phyloP scores from a whole-genome alignment of 2,888 invertebrate species.

The Acrobeloides nanus region DNA sequence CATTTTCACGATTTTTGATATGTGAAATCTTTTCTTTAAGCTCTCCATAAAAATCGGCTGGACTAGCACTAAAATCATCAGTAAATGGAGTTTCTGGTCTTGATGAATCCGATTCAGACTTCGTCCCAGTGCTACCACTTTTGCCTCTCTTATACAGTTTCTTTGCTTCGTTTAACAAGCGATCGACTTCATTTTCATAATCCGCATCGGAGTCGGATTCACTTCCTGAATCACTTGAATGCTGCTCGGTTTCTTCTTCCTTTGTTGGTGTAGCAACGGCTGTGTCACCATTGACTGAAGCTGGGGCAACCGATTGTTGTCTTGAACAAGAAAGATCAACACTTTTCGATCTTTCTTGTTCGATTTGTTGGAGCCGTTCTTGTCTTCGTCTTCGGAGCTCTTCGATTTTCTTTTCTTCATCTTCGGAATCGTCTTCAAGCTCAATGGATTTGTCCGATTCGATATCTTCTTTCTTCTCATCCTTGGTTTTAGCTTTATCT shows the following conservation, averaged over 20 bases:
- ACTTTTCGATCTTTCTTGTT: conserved; percentile 5
- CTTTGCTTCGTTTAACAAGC: conserved; percentile 11
- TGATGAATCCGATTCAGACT: conserved; percentile 6
- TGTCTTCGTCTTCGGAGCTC: conserved; percentile 30
- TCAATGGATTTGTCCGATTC: conserved; percentile 19
- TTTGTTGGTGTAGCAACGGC: neutral
- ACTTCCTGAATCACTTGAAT: neutral
- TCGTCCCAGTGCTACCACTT: neutral
- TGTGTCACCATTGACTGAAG: neutral
- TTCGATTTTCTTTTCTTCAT: conserved; percentile 40
- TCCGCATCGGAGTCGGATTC: conserved; percentile 7
- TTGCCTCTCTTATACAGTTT: conserved; percentile 8
- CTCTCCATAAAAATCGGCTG: conserved; percentile 39
- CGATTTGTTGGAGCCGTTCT: conserved; percentile 19
- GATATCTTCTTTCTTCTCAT: conserved; percentile 9
- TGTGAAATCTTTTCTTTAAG: conserved; percentile 43
- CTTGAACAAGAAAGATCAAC: neutral
- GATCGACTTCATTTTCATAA: conserved; percentile 4
- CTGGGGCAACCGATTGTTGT: conserved; percentile 1
- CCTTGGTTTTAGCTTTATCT: conserved; percentile 11
- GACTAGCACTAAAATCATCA: conserved; percentile 15
- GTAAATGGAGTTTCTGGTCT: conserved; percentile 3
- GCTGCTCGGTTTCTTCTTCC: conserved; percentile 14
- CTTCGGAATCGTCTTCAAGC: conserved; percentile 29
- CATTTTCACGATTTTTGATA: conserved; percentile 23